Base-by-base conservation (phyloP, 2,113 vertebrate species). In the Neotragus pygmaeus region DNA sequence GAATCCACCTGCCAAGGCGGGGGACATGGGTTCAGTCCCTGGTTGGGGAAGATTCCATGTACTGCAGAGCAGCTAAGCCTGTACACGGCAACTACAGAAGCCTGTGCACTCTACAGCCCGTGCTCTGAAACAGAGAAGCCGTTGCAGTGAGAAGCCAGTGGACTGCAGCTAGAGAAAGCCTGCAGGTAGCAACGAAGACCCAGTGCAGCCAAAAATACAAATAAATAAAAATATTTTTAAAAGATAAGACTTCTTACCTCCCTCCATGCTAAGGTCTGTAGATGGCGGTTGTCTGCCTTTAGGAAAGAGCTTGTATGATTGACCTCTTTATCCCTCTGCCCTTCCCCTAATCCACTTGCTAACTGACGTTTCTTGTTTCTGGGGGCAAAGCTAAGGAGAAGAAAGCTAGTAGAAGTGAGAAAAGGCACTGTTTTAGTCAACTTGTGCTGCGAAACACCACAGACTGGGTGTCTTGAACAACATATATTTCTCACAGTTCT, bases 91-190 rank as follows among this genome's bases (percentile, higher is more conserved):
- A 6, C 66, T 1, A 6, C 19, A 39, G 66, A 6, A 12, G 66
- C 66, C 19, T 70, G 19, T 3, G 66, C 1, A 0, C n/a, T 12
- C 19, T 70, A 5, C 10, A 39, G 66, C 19, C 2, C 5, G 0
- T 12, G 66, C 19, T 70, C 10, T 6, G n/a, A 5, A 3, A 70
- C n/a, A 23, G n/a, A 39, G 10, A 36, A 12, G 19, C n/a, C n/a
- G 23, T 0, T 0, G 5, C n/a, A 36, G 19, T 36, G n/a, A 23
- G 17, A 21, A 23, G 66, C 66, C 66, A 0, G 2, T n/a, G 3
- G 15, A n/a, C 0, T 66, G 62, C 33, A 66, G 17, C 33, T 66
- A 19, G 4, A 66, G 33, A 64, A 19, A 64, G 62, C 16, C 62
- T 64, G 30, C 7, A 64, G 62, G 4, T 33, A 19, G 62, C 62